Base-by-base conservation (phyloP, 2,113 vertebrate species). In the Oryzias melastigma region DNA sequence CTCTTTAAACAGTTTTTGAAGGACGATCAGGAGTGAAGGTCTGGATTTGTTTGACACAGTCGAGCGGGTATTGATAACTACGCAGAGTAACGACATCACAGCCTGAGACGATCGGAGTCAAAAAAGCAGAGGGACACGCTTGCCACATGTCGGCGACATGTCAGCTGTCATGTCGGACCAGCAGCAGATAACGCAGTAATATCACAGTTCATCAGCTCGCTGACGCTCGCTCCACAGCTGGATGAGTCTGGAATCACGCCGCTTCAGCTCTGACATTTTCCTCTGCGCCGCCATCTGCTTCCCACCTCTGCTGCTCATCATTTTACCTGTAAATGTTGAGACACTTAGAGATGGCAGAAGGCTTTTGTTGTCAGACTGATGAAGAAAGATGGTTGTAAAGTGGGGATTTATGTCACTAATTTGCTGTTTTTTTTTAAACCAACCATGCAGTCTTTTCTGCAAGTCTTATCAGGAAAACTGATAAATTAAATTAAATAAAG, bases 181-280 rank as follows among this genome's bases (percentile, higher is more conserved):
- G 56, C 55, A 27, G 46, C 22, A 29, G 77, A 81, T 80, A 86
- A 82, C 47, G 7, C 43, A 27, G 60, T 60, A 79, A 78, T 82
- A 67, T 72, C 64, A 62, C 85, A 75, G 72, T 62, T 81, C 71
- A 71, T 62, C 42, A 50, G 27, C 68, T 67, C 43, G 10, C 60
- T 69, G 71, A 75, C 50, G 52, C 46, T 4, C 7, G 12, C 19
- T 40, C 40, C 59, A 16, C 44, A 24, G 42, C 42, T 7, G 27
- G 19, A 70, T 29, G 63, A 65, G 55, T 44, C 58, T 62, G 35
- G 71, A 73, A 72, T 79, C 70, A 51, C 14, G 55, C 0, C 27
- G 51, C 54, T 72, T 77, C 62, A 65, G 47, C 35, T 68, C 51
- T 71, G 65, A 75, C 56, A 68, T 70, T 68, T 70, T 58, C 59